Conservation (phyloP, 2,797 vertebrate genomes). For the Enteromius radiatus region DNA sequence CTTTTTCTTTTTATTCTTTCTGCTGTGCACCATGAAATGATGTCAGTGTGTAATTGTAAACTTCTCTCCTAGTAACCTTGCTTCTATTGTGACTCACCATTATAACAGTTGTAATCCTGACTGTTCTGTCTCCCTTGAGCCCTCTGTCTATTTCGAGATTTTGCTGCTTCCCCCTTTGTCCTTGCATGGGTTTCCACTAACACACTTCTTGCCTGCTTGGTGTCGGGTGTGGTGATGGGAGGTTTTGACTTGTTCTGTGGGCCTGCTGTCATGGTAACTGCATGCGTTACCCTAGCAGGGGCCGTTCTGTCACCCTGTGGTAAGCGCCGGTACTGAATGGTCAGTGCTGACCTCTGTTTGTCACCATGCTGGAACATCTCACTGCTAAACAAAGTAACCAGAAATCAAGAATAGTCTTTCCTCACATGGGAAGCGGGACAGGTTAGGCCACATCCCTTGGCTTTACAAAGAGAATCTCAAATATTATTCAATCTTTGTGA, state of each 20-base stretch:
- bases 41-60: slow-evolving; percentile 7
- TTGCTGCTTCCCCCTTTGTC: slow-evolving; percentile 38
- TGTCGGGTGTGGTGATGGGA: slow-evolving; percentile 75
- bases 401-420: background rate
- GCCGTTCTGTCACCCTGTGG: slow-evolving; percentile 65
- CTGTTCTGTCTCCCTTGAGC: slow-evolving; percentile 42
- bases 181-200: slow-evolving; percentile 72
- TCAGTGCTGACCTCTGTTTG: slow-evolving; percentile 91
- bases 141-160: slow-evolving; percentile 38
- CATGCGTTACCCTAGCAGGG: slow-evolving; percentile 67
- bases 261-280: slow-evolving; percentile 69
- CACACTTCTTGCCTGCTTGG: slow-evolving; percentile 67
- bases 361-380: slow-evolving; percentile 39
- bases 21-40: background rate
- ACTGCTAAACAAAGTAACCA: background rate
- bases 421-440: background rate
- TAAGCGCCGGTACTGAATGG: slow-evolving; percentile 88
- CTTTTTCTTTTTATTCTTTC: slow-evolving; percentile 1
- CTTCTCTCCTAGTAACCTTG: slow-evolving; percentile 22
- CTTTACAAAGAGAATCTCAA: background rate
- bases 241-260: slow-evolving; percentile 66
- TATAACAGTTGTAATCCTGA: slow-evolving; percentile 31
- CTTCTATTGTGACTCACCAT: background rate
- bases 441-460: background rate
- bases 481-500: background rate